Base-by-base conservation (phyloP, 2,113 vertebrate genomes). In the Nestor notabilis region DNA sequence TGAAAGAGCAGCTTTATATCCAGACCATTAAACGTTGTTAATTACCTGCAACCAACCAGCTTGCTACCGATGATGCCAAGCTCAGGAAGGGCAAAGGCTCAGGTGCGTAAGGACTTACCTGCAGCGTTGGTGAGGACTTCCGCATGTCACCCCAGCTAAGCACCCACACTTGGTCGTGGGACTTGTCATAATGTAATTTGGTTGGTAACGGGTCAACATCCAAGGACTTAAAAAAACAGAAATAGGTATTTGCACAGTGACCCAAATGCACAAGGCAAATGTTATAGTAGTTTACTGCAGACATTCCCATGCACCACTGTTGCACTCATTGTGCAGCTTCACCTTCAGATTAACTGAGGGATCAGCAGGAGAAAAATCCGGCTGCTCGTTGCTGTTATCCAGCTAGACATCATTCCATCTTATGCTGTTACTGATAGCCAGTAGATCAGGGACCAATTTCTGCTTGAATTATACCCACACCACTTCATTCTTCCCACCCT, bases 101-200 rank as follows among this genome's bases (percentile, higher is more conserved):
- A 3, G 12, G 20, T 4, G 7, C 27, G 4, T 4, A n/a, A 56
- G 87, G 68, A 85, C 98, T 87, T 71, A 99, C 99, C 99, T 99
- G 99, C 76, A 99, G 97, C 1, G 98, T 98, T 29, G 99, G 98
- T 3, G 97, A 98, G 31, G 98, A 98, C 72, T 98, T 98, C 91
- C 88, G 98, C 97, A 97, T 94, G 39, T 99, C 97, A 2, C 99
- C 99, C 99, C 99, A 99, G 93, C 99, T 99, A 25, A 99, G 98
- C 77, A 99, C 98, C 99, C 99, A 99, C 43, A 99, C 98, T 95
- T 99, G 99, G 96, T 99, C 99, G 49, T 99, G 99, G 50, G 99
- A 99, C 96, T 99, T 99, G 97, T 99, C 99, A 5, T 99, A 99
- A 87, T 98, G 98, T 88, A 99, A 95, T 97, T 99, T 99, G 64